Evolutionary conservation across 64 coral and sea anemone genomes (phyloP), one percentile per base, ranked within the genome.

Genomic region (Orbicella faveolata): DNA sequence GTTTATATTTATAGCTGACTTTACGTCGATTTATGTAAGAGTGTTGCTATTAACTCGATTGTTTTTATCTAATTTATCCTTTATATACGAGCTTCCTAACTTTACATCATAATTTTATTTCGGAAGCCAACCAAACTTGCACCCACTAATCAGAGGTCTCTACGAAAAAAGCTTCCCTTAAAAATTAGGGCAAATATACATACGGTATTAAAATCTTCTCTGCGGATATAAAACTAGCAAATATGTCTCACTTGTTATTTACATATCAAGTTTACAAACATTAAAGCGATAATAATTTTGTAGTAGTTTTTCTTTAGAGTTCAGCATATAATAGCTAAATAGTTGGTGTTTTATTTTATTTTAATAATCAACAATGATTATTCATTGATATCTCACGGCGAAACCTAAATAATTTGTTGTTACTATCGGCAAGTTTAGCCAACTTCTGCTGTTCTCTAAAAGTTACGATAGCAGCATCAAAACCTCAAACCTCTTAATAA

Each of bases 201-300:
- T 84, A 18, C 18, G 23, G 17, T 67, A 23, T 70, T 70, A 70
- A 70, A 70, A 70, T 70, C 67, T 72, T 72, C 23, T 52, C 39
- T 26, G 23, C 20, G 37, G 0, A 17, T 85, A 85, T 85, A 85
- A 85, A 85, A 85, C 82, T 85, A 85, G 65, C 35, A 48, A 37
- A 85, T 85, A 41, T 73, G 19, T 85, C 18, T 73, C 26, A 12
- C n/a, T 44, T 68, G 0, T 30, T 51, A 85, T 51, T 51, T 83
- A 83, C 61, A 83, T 5, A 64, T n/a, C 34, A 48, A n/a, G 19
- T 68, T 83, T 83, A 81, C 59, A 81, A 81, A 81, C 25, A 36
- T 81, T 30, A 6, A 35, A 81, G 54, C 14, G 54, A 64, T 63
- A 63, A 36, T 59, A 13, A 78, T 21, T 78, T 1, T 78, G 20